Evolutionary conservation across 1,140 invertebrate genomes (phyloP).

Genomic region (Drosophila pruinosa): DNA sequence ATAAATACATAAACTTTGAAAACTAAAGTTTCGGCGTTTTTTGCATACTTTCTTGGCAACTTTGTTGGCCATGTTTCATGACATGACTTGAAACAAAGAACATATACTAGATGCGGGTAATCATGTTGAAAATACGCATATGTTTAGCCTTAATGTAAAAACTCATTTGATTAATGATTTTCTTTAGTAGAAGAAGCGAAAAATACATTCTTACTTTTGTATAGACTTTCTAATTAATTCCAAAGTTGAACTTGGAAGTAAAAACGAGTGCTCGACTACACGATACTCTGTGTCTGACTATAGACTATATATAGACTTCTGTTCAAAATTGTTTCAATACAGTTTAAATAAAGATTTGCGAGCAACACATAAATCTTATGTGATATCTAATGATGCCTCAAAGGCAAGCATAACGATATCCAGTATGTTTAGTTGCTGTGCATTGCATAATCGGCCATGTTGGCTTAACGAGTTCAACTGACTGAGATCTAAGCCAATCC

Average conservation of each 20-base stretch:
- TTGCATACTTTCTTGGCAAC: neutral
- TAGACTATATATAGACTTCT: no score
- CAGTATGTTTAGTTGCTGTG: neutral
- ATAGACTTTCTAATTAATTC: no score
- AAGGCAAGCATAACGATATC: no score
- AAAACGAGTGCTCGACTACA: no score
- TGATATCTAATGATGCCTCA: no score
- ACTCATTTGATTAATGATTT: constrained; percentile 51
- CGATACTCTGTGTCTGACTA: no score
- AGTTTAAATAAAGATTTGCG: no score
- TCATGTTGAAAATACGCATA: neutral
- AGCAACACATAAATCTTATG: no score
- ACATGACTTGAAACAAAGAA: neutral
- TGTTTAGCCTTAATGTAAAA: constrained; percentile 1
- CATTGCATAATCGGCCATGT: constrained; percentile 34
- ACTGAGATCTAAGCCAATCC: constrained; percentile 34
- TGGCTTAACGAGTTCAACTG: constrained; percentile 21
- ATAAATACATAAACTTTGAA: neutral
- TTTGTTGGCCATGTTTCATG: neutral
- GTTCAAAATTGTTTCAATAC: no score
- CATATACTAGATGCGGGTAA: neutral
- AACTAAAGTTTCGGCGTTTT: neutral
- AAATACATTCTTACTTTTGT: neutral
- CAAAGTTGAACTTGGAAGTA: no score
- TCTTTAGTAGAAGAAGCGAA: neutral